These are phyloP conservation scores for Chaetodon trifasciatus DNA, from an alignment of 2,797 vertebrate species.

Conservation along the genomic window DNA sequence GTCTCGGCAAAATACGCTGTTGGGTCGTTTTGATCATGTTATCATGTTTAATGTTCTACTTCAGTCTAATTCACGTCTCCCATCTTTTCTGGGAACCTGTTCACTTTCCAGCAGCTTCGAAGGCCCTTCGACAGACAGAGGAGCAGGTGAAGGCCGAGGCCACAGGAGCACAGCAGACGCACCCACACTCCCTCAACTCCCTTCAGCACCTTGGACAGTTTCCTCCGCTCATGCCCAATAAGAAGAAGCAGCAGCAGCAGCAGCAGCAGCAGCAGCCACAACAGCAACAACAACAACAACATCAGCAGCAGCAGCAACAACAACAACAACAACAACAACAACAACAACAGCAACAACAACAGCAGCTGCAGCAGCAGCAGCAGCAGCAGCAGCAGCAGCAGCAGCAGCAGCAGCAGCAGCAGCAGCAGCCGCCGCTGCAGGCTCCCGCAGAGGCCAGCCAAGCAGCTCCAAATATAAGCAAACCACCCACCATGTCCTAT, in stretches of 20 bases:
- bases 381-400: neutral
- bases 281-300: too few species aligned
- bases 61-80: neutral
- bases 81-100: neutral
- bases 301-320: neutral
- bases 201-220: constrained; percentile 98
- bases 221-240: constrained; percentile 96
- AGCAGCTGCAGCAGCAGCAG: neutral
- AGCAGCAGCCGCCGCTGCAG: constrained; percentile 71
- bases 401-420: too few species aligned
- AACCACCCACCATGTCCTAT: constrained; percentile 97
- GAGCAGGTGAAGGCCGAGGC: constrained; percentile 92
- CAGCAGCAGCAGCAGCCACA: neutral
- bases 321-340: neutral
- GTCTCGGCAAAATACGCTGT: constrained; percentile 31
- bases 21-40: neutral
- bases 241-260: constrained; percentile 78
- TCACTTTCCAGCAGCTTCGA: constrained; percentile 80
- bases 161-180: constrained; percentile 75
- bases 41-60: constrained; percentile 1
- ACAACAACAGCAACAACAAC: constrained; percentile 66
- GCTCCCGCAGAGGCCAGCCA: constrained; percentile 90
- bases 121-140: constrained; percentile 89
- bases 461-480: constrained; percentile 86
- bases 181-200: constrained; percentile 88